A percentile compares a stretch with the other conserved stretches of the same genome.
phyloP scores from a whole-genome alignment of 2,113 vertebrate species.

The Podarcis cretensis region DNA sequence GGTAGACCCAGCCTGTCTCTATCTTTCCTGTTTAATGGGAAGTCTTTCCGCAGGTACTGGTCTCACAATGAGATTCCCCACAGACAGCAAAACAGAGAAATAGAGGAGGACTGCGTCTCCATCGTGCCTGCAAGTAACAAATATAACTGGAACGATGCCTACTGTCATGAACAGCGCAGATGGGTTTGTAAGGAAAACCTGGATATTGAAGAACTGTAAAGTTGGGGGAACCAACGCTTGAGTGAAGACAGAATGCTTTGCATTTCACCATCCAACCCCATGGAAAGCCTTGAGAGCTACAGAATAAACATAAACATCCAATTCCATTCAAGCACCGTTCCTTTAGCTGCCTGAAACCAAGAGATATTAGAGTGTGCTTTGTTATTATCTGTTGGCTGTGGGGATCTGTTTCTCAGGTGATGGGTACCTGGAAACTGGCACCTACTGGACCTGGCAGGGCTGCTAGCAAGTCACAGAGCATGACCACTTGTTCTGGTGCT shows the following conservation, averaged over 20 bases:
- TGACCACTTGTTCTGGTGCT: no score
- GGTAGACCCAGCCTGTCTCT: no score
- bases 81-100: no score
- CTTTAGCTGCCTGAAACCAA: background rate
- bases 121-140: background rate
- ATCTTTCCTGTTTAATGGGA: background rate
- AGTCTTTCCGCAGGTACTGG: background rate
- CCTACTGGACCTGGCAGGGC: no score
- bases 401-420: background rate
- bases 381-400: background rate
- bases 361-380: background rate
- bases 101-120: background rate
- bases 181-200: background rate
- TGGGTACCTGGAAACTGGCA: background rate
- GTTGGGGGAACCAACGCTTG: background rate
- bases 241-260: background rate
- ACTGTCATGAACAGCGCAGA: background rate
- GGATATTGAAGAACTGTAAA: background rate
- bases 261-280: background rate
- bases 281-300: background rate
- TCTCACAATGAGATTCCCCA: rapidly evolving
- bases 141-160: background rate
- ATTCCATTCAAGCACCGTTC: background rate
- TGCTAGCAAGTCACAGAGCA: no score
- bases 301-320: background rate